Conservation (phyloP, 2,888 invertebrate genomes). For the Mechanitis mazaeus region DNA sequence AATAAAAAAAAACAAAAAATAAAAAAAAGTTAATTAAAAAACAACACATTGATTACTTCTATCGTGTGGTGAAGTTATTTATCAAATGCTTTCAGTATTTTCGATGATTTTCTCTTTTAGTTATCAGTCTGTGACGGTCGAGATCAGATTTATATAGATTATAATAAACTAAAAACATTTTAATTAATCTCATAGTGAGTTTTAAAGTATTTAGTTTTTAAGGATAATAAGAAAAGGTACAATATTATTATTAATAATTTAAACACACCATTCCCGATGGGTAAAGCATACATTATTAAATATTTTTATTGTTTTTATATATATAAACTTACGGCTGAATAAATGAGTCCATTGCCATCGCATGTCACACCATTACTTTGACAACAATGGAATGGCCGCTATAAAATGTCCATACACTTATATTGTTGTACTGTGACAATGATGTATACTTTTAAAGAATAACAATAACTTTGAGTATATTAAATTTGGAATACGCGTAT, state of each 20-base stretch:
- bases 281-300: neutral
- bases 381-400: conserved; percentile 43
- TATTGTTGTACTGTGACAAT: conserved; percentile 29
- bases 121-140: conserved; percentile 25
- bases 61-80: conserved; percentile 18
- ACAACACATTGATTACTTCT: neutral
- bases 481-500: neutral
- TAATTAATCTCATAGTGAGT: neutral
- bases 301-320: neutral
- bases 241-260: too few species aligned
- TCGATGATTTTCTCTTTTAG: conserved; percentile 27
- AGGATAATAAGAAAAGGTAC: too few species aligned
- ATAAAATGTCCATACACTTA: conserved; percentile 41
- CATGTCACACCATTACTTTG: conserved; percentile 26
- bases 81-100: conserved; percentile 24
- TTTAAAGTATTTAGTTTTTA: neutral
- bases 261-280: too few species aligned
- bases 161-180: neutral
- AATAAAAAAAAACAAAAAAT: too few species aligned
- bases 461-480: neutral
- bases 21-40: neutral
- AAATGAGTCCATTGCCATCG: conserved; percentile 20
- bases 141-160: conserved; percentile 5
- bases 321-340: conserved; percentile 9
- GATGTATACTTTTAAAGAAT: conserved; percentile 11